Percentiles rank a stretch among this genome's conserved stretches.
Evolutionary conservation across 1,140 invertebrate genomes (phyloP).

Genomic region (Acromyrmex heyeri): DNA sequence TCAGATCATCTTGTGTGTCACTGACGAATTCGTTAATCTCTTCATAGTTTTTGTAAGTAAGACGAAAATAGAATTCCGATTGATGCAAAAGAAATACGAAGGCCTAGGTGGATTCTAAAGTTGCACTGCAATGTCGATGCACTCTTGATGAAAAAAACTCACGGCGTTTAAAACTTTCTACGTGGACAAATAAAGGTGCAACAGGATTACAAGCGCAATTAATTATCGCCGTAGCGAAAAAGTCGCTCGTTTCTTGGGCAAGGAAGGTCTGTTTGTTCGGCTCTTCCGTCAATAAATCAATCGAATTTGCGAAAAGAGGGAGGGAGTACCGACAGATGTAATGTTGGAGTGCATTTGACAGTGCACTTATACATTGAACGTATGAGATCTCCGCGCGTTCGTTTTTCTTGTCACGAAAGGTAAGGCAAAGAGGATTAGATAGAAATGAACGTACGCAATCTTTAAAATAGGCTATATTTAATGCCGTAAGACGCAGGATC

Average conservation of each 20-base stretch:
- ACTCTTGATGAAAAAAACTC: conserved; percentile 11
- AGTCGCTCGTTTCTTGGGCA: conserved; percentile 26
- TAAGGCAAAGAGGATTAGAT: conserved; percentile 44
- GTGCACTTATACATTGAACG: conserved; percentile 50
- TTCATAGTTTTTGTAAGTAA: neutral
- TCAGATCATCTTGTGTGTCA: neutral
- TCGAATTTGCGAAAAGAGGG: conserved; percentile 33
- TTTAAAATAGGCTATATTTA: conserved; percentile 48
- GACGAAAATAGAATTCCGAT: neutral
- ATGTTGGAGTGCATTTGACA: conserved; percentile 53
- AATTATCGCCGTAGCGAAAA: conserved; percentile 52
- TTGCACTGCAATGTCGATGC: neutral
- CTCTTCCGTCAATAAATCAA: conserved; percentile 41
- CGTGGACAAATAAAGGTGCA: conserved; percentile 34
- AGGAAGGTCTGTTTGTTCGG: conserved; percentile 44
- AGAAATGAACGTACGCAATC: conserved; percentile 19
- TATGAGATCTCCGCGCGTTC: conserved; percentile 31
- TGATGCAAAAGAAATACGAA: neutral
- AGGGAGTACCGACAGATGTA: neutral
- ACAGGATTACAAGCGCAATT: conserved; percentile 39
- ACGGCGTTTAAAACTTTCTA: conserved; percentile 31
- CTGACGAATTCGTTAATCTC: neutral
- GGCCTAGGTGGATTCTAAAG: neutral
- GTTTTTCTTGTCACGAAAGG: conserved; percentile 40
- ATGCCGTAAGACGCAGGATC: neutral